These are phyloP conservation scores for Myotis planiceps DNA, from an alignment of 2,797 vertebrate genomes.

Conservation along the genomic window DNA sequence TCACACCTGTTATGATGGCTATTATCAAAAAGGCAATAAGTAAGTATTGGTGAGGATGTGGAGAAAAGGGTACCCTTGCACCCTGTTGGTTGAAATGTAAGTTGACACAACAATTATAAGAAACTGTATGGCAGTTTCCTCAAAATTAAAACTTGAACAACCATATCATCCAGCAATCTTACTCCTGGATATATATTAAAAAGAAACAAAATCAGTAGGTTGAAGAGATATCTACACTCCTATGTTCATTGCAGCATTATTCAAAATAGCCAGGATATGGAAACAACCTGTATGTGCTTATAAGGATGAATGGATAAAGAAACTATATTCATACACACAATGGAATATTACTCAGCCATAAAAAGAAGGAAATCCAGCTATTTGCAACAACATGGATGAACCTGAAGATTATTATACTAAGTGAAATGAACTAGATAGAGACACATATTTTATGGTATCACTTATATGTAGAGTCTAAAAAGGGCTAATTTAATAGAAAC, in stretches of 20 bases:
- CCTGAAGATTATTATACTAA: background rate
- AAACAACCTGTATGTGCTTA: background rate
- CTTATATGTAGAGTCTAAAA: background rate
- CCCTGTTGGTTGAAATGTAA: background rate
- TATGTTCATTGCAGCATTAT: background rate
- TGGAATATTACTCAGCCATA: background rate
- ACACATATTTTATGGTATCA: background rate
- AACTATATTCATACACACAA: background rate
- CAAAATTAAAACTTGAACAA: background rate
- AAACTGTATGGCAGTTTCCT: background rate
- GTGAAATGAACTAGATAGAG: background rate
- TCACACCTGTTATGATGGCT: background rate
- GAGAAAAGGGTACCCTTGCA: background rate
- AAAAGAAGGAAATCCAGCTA: background rate
- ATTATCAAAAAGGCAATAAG: background rate
- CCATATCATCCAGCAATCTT: background rate
- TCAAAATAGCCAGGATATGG: background rate
- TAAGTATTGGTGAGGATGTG: background rate
- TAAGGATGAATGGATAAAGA: background rate
- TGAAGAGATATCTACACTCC: background rate
- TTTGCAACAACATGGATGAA: background rate
- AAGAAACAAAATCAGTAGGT: background rate
- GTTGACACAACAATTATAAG: background rate
- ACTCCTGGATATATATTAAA: background rate
- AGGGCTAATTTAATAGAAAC: background rate